Percentiles rank a stretch among this genome's conserved stretches.
Evolutionary conservation across 2,888 invertebrate genomes (phyloP).

Genomic region (Phaedon cochleariae): DNA sequence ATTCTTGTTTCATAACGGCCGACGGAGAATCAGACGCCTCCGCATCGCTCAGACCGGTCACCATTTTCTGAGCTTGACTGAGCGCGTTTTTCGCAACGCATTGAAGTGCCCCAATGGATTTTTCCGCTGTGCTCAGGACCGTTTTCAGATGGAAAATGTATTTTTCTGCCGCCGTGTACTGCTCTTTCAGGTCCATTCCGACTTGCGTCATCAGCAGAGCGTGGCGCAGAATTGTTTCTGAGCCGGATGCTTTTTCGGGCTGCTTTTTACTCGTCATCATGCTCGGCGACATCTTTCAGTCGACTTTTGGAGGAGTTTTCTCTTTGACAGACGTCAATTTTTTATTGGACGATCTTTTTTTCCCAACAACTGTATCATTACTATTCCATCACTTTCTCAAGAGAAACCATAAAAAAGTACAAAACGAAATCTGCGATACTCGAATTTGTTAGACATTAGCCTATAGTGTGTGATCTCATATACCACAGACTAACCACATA

Average conservation of each 20-base stretch:
- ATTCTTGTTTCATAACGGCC: slow-evolving; percentile 16
- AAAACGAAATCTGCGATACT: too few species aligned
- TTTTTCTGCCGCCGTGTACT: slow-evolving; percentile 57
- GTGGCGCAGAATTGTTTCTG: slow-evolving; percentile 56
- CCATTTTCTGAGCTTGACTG: slow-evolving; percentile 55
- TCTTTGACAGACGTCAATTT: neutral
- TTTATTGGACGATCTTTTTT: too few species aligned
- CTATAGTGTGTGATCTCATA: too few species aligned
- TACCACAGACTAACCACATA: too few species aligned
- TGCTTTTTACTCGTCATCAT: neutral
- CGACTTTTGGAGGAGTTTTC: neutral
- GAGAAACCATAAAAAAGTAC: too few species aligned
- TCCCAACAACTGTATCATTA: too few species aligned
- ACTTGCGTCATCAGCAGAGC: slow-evolving; percentile 59
- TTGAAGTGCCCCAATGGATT: slow-evolving; percentile 56
- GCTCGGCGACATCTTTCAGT: too few species aligned
- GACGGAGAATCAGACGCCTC: neutral
- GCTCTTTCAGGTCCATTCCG: slow-evolving; percentile 60
- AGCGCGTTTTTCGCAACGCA: slow-evolving; percentile 55
- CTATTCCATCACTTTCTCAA: too few species aligned
- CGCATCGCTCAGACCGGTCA: slow-evolving; percentile 39
- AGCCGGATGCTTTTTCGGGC: neutral
- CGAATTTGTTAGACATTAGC: too few species aligned
- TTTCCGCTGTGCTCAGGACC: slow-evolving; percentile 56
- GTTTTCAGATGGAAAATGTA: slow-evolving; percentile 58